A percentile compares a stretch with the other conserved stretches of the same genome.
Conservation (phyloP, 92 coral and sea anemone species). For the Parazoanthus atlanticus region DNA sequence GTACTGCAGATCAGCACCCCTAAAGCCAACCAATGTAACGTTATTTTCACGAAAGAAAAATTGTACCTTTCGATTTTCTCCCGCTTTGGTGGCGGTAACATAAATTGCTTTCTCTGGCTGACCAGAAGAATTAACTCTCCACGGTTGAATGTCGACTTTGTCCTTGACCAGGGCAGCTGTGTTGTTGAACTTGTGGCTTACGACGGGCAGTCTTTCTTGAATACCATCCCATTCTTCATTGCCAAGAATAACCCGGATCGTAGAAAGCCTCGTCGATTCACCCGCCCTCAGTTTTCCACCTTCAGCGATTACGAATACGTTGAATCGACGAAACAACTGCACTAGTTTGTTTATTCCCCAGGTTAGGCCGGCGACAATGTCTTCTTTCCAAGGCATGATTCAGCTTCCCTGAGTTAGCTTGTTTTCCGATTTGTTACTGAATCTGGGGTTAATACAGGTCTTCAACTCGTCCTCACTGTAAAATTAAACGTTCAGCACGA, state of each 20-base stretch:
- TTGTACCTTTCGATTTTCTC: not conserved
- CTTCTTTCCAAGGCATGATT: not conserved
- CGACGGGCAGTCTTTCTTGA: constrained; percentile 11
- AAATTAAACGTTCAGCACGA: no score
- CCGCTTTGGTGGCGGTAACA: constrained; percentile 6
- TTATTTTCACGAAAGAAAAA: constrained; percentile 1
- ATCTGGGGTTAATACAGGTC: no score
- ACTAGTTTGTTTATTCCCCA: constrained; percentile 11
- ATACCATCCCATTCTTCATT: not conserved
- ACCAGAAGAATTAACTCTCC: not conserved
- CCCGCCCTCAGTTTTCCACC: not conserved
- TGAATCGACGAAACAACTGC: constrained; percentile 16
- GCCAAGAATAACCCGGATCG: not conserved
- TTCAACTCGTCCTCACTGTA: no score
- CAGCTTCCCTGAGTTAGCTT: no score
- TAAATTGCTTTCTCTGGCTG: constrained; percentile 5
- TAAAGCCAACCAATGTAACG: not conserved
- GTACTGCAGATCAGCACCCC: not conserved
- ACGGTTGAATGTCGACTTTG: not conserved
- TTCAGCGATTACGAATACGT: not conserved
- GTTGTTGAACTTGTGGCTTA: not conserved
- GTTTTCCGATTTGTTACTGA: no score
- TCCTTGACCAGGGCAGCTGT: not conserved
- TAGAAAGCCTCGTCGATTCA: not conserved
- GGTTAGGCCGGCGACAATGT: not conserved